Evolutionary conservation across 2,113 vertebrate species (phyloP).

Genomic region (Oreotrochilus melanogaster): DNA sequence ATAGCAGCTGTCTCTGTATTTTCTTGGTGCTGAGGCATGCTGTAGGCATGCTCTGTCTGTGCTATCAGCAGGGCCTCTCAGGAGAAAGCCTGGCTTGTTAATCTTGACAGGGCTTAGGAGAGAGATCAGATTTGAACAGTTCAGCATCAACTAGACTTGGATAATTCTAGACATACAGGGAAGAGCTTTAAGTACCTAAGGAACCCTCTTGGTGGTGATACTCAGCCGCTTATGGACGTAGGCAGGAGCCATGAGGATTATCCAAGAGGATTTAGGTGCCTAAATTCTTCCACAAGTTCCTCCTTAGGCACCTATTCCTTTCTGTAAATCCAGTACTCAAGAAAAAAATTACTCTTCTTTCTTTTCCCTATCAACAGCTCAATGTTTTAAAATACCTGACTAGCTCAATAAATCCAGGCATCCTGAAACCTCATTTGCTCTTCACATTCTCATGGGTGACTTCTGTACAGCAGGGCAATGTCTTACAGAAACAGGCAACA

Average conservation of each 20-base stretch:
- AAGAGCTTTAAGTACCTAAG: constrained; percentile 28
- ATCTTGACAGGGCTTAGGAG: constrained; percentile 48
- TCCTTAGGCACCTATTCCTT: not conserved
- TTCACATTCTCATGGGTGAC: not conserved
- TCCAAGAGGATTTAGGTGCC: constrained; percentile 42
- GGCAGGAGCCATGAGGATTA: constrained; percentile 4
- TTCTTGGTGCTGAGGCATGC: not conserved
- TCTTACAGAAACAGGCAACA: not conserved
- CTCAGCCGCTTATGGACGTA: not conserved
- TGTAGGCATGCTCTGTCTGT: constrained; percentile 14
- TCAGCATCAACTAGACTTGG: constrained; percentile 23
- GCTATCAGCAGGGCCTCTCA: constrained; percentile 18
- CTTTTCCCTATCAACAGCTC: not conserved
- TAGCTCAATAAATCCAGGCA: not conserved
- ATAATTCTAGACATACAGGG: constrained; percentile 20
- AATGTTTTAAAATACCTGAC: not conserved
- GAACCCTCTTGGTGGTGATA: constrained; percentile 56
- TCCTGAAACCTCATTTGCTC: not conserved
- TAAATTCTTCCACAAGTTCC: constrained; percentile 3
- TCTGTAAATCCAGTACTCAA: not conserved
- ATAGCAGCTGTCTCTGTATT: constrained; percentile 21
- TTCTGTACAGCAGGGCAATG: accelerated
- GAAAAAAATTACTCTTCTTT: not conserved
- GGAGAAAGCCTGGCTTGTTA: not conserved
- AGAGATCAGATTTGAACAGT: constrained; percentile 44